Percentiles rank a stretch among this genome's conserved stretches.
Conservation (phyloP, 2,888 invertebrate species). For the Melieria crassipennis region DNA sequence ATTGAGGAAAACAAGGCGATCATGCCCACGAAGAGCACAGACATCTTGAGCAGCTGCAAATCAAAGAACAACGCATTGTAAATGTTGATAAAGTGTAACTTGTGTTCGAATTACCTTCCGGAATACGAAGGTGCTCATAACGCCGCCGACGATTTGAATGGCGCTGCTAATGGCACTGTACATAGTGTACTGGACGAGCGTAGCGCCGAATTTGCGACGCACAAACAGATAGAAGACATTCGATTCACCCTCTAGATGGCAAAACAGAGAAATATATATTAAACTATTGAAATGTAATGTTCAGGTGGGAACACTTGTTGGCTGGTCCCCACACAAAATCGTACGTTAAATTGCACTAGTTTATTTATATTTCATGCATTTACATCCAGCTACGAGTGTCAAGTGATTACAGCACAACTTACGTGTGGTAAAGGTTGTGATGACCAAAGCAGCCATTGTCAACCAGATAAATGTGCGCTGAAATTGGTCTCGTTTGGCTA, state of each 20-base stretch:
- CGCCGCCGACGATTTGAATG: slow-evolving; percentile 69
- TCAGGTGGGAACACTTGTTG: not conserved
- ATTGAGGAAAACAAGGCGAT: slow-evolving; percentile 52
- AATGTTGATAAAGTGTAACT: not conserved
- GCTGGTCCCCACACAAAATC: too few relatives aligned
- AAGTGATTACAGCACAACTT: slow-evolving; percentile 7
- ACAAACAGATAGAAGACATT: slow-evolving; percentile 68
- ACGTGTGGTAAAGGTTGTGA: slow-evolving; percentile 59
- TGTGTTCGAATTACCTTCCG: slow-evolving; percentile 60
- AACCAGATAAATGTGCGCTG: slow-evolving; percentile 63
- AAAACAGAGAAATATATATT: not conserved
- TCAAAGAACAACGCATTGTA: not conserved
- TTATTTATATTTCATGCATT: too few relatives aligned
- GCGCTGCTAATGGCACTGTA: slow-evolving; percentile 67
- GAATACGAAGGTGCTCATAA: slow-evolving; percentile 70
- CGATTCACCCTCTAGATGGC: slow-evolving; percentile 52
- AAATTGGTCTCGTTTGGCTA: slow-evolving; percentile 54
- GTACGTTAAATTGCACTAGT: too few relatives aligned
- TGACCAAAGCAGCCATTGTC: slow-evolving; percentile 55
- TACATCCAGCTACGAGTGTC: too few relatives aligned
- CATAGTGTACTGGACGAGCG: slow-evolving; percentile 55
- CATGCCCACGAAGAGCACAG: slow-evolving; percentile 51
- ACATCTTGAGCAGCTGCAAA: slow-evolving; percentile 41
- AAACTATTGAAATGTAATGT: not conserved
- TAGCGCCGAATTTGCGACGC: slow-evolving; percentile 58